Evolutionary conservation across 2,888 invertebrate species (phyloP).

Genomic region (Papilio gigon): DNA sequence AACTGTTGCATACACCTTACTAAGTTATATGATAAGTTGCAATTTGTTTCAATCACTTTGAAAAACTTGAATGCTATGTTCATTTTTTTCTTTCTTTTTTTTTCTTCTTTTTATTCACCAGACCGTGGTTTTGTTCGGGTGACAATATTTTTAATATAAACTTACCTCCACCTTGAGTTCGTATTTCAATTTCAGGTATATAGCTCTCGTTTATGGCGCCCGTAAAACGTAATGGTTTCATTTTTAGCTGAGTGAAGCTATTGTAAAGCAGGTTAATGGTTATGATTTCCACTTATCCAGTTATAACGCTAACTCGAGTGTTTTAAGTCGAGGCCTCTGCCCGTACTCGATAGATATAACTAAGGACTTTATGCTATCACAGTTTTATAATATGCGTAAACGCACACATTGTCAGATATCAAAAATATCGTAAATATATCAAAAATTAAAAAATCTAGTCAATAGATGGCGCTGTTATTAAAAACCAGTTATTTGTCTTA

Average conservation of each 20-base stretch:
- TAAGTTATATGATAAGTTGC: no score
- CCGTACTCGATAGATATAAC: neutral
- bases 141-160: slow-evolving; percentile 24
- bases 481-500: neutral
- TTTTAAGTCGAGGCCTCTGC: slow-evolving; percentile 8
- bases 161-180: slow-evolving; percentile 4
- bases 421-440: no score
- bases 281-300: slow-evolving; percentile 34
- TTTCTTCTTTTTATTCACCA: no score
- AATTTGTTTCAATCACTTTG: neutral
- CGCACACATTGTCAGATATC: no score
- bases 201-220: slow-evolving; percentile 21
- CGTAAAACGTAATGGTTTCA: slow-evolving; percentile 40
- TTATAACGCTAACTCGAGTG: slow-evolving; percentile 27
- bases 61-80: no score
- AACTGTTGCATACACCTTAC: no score
- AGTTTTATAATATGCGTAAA: no score
- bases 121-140: neutral
- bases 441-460: no score
- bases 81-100: no score
- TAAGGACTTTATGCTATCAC: neutral
- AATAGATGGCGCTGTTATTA: neutral
- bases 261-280: slow-evolving; percentile 36
- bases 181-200: slow-evolving; percentile 33
- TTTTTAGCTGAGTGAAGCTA: slow-evolving; percentile 39